Conservation (phyloP, 2,113 vertebrate species). For the Phylloscopus whistleri region DNA sequence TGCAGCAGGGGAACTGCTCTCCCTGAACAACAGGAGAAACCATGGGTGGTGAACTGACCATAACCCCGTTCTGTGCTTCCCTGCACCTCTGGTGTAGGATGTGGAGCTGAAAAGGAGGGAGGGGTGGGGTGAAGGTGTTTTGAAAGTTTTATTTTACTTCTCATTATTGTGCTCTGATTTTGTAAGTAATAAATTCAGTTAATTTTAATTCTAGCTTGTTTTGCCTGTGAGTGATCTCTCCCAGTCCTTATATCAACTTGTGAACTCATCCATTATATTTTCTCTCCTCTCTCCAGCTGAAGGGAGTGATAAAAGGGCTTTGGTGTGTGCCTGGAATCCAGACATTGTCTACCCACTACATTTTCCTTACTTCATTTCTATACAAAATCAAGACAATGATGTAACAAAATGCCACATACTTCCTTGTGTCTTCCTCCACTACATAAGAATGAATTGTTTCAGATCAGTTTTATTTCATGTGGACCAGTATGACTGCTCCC, state of each 20-base stretch:
- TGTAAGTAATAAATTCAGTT: not conserved
- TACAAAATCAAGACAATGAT: rapidly evolving
- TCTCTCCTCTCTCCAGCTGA: not conserved
- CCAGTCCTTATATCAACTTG: not conserved
- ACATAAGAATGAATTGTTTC: not conserved
- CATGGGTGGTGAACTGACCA: too few relatives aligned
- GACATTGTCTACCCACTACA: not conserved
- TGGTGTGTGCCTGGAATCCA: not conserved
- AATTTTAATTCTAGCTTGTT: not conserved
- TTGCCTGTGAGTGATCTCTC: not conserved
- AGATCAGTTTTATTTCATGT: not conserved
- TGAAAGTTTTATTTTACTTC: not conserved
- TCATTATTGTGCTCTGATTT: not conserved
- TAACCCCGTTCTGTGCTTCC: not conserved
- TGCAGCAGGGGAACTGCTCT: not conserved
- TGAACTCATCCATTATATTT: not conserved
- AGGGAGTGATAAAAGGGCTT: not conserved
- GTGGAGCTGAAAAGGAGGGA: not conserved
- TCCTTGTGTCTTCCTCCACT: not conserved
- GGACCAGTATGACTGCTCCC: not conserved
- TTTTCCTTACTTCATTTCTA: not conserved
- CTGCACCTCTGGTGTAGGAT: not conserved
- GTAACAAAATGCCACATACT: not conserved
- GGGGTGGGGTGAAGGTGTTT: not conserved
- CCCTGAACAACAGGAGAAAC: not conserved